Evolutionary conservation across 2,888 invertebrate species (phyloP).

Genomic region (Cenopis cana): DNA sequence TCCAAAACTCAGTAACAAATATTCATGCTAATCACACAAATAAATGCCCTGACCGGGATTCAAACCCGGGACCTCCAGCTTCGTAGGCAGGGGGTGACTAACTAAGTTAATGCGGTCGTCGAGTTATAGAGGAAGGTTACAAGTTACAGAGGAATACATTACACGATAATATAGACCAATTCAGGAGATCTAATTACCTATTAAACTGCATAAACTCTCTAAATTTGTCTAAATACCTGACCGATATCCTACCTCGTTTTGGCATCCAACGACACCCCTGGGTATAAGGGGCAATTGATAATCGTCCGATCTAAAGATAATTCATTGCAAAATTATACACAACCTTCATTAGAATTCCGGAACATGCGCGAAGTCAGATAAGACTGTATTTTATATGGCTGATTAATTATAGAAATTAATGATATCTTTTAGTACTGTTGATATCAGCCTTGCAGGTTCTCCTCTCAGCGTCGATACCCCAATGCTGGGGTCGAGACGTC

Average conservation of each 20-base stretch:
- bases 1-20: too few species aligned
- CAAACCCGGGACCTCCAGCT: too few species aligned
- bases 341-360: slow-evolving; percentile 22
- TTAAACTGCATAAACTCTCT: too few species aligned
- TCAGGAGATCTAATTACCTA: not conserved
- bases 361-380: slow-evolving; percentile 11
- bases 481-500: too few species aligned
- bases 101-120: too few species aligned
- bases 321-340: slow-evolving; percentile 11
- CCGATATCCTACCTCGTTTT: slow-evolving; percentile 2
- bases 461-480: too few species aligned
- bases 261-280: not conserved
- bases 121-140: too few species aligned
- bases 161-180: not conserved
- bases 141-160: too few species aligned
- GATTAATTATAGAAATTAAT: not conserved
- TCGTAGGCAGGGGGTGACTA: too few species aligned
- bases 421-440: not conserved
- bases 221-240: not conserved
- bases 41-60: too few species aligned
- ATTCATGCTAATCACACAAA: too few species aligned
- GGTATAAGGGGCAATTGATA: slow-evolving; percentile 19
- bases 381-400: not conserved
- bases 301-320: slow-evolving; percentile 12
- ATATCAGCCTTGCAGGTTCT: too few species aligned